phyloP scores from a whole-genome alignment of 2,888 invertebrate species.

The Rhingia rostrata region DNA sequence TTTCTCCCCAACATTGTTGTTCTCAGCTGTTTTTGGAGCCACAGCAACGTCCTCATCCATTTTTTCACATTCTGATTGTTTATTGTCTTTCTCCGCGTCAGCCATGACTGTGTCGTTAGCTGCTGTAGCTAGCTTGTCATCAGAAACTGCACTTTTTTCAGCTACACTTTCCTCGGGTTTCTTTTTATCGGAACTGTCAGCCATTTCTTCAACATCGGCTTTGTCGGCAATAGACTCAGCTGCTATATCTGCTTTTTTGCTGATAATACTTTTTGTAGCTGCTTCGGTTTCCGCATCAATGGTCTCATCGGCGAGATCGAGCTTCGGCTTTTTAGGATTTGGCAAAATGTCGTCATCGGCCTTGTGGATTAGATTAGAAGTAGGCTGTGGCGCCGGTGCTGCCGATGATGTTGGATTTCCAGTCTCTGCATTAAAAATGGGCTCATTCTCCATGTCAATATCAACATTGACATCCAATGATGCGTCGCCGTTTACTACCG shows the following conservation, averaged over 20 bases:
- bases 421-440: constrained; percentile 79
- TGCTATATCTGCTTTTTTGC: constrained; percentile 26
- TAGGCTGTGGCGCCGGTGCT: constrained; percentile 53
- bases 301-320: constrained; percentile 75
- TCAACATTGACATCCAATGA: constrained; percentile 85
- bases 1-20: constrained; percentile 21
- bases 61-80: constrained; percentile 40
- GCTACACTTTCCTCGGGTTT: constrained; percentile 25
- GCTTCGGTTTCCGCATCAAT: constrained; percentile 55
- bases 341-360: constrained; percentile 81
- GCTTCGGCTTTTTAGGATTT: constrained; percentile 83
- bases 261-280: constrained; percentile 58
- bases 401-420: constrained; percentile 80
- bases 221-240: constrained; percentile 27
- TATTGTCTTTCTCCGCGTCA: constrained; percentile 73
- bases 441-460: constrained; percentile 85
- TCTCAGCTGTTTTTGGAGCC: constrained; percentile 59
- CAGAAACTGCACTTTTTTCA: constrained; percentile 14
- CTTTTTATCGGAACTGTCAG: constrained; percentile 33
- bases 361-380: constrained; percentile 75
- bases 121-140: constrained; percentile 80
- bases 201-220: constrained; percentile 19
- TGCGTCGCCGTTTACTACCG: constrained; percentile 83
- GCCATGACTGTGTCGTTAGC: constrained; percentile 80
- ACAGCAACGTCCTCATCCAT: constrained; percentile 74